These are phyloP conservation scores for Nannospalax galili DNA, from an alignment of 2,113 vertebrate genomes.

Conservation along the genomic window DNA sequence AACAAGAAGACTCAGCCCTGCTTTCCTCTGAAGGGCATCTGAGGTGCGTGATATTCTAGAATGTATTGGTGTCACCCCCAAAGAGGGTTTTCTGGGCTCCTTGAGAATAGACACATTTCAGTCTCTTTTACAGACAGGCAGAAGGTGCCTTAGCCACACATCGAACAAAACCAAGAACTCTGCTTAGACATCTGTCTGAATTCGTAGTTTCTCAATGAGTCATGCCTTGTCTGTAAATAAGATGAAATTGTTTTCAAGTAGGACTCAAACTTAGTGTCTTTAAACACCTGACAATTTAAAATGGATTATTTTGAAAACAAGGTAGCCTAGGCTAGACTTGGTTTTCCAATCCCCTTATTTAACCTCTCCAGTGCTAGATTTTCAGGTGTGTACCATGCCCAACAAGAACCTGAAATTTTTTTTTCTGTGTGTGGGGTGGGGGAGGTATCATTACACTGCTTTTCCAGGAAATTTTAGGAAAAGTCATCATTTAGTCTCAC, in stretches of 20 bases:
- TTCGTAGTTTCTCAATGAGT: neutral
- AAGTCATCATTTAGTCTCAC: neutral
- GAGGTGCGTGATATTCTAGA: neutral
- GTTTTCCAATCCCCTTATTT: neutral
- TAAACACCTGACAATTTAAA: neutral
- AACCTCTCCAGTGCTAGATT: neutral
- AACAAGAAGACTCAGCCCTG: too few relatives aligned
- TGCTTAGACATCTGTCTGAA: neutral
- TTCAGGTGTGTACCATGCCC: neutral
- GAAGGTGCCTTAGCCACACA: neutral
- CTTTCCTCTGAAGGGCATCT: neutral
- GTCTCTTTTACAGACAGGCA: neutral
- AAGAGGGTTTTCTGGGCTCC: neutral
- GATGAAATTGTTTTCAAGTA: neutral
- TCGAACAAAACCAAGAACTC: neutral
- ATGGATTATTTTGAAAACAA: neutral
- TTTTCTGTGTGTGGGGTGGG: neutral
- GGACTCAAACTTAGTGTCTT: neutral
- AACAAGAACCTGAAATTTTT: neutral
- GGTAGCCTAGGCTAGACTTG: neutral
- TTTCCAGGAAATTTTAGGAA: neutral
- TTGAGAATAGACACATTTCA: neutral
- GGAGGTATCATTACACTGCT: neutral
- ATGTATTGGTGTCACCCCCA: accelerated
- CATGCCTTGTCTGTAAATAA: neutral